phyloP scores from a whole-genome alignment of 53 echinoderm and acorn worm species.

The Luidia sarsii region DNA sequence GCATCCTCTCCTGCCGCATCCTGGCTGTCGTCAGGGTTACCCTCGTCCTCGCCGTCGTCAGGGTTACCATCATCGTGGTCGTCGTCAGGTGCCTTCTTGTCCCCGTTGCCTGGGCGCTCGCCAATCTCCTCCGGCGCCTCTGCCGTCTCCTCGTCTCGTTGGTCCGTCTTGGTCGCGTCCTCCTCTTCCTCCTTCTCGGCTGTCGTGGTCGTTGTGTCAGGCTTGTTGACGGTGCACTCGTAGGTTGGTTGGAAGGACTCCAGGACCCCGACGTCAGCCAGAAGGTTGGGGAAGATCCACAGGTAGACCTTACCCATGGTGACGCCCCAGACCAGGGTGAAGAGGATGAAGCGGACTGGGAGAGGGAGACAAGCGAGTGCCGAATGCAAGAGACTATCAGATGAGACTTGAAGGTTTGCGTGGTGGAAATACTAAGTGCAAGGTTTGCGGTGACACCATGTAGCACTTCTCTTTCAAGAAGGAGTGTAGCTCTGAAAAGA shows the following conservation, averaged over 20 bases:
- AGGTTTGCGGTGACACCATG: too few relatives aligned
- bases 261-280: slow-evolving; percentile 92
- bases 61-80: slow-evolving; percentile 25
- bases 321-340: slow-evolving; percentile 67
- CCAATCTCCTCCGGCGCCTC: slow-evolving; percentile 10
- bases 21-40: background rate
- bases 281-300: slow-evolving; percentile 97
- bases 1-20: slow-evolving; percentile 30
- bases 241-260: slow-evolving; percentile 96
- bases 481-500: too few relatives aligned
- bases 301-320: slow-evolving; percentile 85
- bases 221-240: slow-evolving; percentile 31
- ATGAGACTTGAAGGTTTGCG: too few relatives aligned
- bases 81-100: background rate
- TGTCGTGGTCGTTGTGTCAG: slow-evolving; percentile 21
- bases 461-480: too few relatives aligned
- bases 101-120: background rate
- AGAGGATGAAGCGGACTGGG: slow-evolving; percentile 87
- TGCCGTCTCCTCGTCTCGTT: slow-evolving; percentile 1
- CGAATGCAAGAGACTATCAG: background rate
- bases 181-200: slow-evolving; percentile 17
- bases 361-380: background rate
- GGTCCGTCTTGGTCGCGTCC: slow-evolving; percentile 23
- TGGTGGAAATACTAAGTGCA: too few relatives aligned
- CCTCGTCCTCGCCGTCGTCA: slow-evolving; percentile 19